A percentile compares a stretch with the other conserved stretches of the same genome.
phyloP scores from a whole-genome alignment of 2,888 invertebrate species.

The Drosophila subquinaria region DNA sequence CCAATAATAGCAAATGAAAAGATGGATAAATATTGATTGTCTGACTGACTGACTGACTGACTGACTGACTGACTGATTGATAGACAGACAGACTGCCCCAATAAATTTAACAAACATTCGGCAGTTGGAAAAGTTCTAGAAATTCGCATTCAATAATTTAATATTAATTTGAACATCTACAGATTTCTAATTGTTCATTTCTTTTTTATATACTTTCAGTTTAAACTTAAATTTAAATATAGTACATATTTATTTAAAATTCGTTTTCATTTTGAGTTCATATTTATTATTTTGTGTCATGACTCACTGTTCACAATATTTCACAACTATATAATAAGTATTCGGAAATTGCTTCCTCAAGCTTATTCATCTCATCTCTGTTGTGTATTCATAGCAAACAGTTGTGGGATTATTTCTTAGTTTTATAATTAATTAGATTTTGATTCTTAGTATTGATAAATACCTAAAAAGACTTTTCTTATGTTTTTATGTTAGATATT shows the following conservation, averaged over 20 bases:
- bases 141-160: neutral
- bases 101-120: neutral
- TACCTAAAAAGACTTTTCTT: neutral
- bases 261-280: neutral
- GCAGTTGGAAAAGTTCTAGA: neutral
- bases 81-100: neutral
- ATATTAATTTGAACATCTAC: too few relatives aligned
- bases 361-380: conserved; percentile 5
- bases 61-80: neutral
- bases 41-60: conserved; percentile 6
- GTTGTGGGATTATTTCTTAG: neutral
- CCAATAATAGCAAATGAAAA: neutral
- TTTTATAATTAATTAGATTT: neutral
- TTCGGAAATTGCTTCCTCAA: neutral
- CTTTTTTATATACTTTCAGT: too few relatives aligned
- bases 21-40: conserved; percentile 5
- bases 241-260: too few relatives aligned
- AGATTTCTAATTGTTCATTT: too few relatives aligned
- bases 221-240: too few relatives aligned
- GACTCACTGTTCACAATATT: conserved; percentile 11
- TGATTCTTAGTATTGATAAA: neutral
- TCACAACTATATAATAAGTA: conserved; percentile 15
- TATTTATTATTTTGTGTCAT: neutral
- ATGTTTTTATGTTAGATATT: neutral
- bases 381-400: neutral